Percentiles rank a stretch among this genome's conserved stretches.
Conservation (phyloP, 1,140 invertebrate species). For the Tribolium madens region DNA sequence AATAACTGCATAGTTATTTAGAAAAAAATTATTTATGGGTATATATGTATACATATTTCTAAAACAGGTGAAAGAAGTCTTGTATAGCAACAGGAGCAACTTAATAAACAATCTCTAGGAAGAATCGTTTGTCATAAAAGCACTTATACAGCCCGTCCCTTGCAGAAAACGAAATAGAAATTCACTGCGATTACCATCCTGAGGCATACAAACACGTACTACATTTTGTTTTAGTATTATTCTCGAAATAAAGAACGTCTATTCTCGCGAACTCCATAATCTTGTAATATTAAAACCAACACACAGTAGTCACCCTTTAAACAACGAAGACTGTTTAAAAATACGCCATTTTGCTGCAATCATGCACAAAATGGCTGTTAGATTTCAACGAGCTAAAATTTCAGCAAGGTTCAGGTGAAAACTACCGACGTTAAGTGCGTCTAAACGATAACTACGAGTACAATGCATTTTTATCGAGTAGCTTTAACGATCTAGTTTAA, state of each 20-base stretch:
- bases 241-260: constrained; percentile 12
- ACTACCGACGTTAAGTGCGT: neutral
- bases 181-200: constrained; percentile 25
- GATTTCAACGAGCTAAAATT: neutral
- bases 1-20: neutral
- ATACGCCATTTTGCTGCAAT: neutral
- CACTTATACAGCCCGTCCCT: constrained; percentile 20
- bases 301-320: constrained; percentile 31
- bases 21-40: neutral
- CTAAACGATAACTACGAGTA: neutral
- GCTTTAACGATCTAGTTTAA: constrained; percentile 17
- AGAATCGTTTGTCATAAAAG: constrained; percentile 39
- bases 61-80: neutral
- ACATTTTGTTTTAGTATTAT: constrained; percentile 36
- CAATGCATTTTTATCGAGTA: constrained; percentile 23
- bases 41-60: neutral
- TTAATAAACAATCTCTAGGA: constrained; percentile 33
- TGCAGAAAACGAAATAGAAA: constrained; percentile 30
- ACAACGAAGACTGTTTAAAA: neutral
- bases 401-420: constrained; percentile 6
- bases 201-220: constrained; percentile 22
- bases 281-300: constrained; percentile 40
- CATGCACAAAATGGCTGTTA: neutral
- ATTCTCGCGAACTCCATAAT: constrained; percentile 17
- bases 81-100: constrained; percentile 15